A percentile compares a stretch with the other conserved stretches of the same genome.
Evolutionary conservation across 2,113 vertebrate species (phyloP).

Genomic region (Sinocyclocheilus anshuiensis): DNA sequence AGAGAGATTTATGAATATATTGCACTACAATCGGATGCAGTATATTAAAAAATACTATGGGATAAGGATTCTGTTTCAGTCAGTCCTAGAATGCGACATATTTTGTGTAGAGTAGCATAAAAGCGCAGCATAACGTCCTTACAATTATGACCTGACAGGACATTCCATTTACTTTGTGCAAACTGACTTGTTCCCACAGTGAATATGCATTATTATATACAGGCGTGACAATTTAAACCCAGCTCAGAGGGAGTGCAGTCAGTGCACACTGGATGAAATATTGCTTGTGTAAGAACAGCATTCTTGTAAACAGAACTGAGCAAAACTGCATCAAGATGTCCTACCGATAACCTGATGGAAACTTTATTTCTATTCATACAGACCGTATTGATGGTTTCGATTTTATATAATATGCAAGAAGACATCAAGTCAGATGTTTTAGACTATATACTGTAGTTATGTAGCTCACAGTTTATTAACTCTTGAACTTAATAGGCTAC

Average conservation of each 20-base stretch:
- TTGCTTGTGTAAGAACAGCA: neutral
- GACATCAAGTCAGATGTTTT: constrained; percentile 19
- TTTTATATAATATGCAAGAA: neutral
- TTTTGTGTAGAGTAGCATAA: neutral
- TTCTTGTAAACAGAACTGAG: neutral
- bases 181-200: constrained; percentile 30
- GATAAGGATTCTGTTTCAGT: neutral
- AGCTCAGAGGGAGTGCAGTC: neutral
- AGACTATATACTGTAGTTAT: neutral
- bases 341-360: constrained; percentile 11
- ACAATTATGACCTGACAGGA: constrained; percentile 24
- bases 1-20: neutral
- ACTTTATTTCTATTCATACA: constrained; percentile 19
- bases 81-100: neutral
- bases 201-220: constrained; percentile 12
- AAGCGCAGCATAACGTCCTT: neutral
- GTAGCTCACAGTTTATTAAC: neutral
- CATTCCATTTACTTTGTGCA: constrained; percentile 36
- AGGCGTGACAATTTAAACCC: neutral
- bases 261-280: constrained; percentile 3
- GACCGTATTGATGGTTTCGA: neutral
- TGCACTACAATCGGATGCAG: neutral
- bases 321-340: neutral
- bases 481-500: neutral
- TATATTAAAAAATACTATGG: neutral